phyloP scores from a whole-genome alignment of 2,797 vertebrate species.

The Monodelphis domestica region DNA sequence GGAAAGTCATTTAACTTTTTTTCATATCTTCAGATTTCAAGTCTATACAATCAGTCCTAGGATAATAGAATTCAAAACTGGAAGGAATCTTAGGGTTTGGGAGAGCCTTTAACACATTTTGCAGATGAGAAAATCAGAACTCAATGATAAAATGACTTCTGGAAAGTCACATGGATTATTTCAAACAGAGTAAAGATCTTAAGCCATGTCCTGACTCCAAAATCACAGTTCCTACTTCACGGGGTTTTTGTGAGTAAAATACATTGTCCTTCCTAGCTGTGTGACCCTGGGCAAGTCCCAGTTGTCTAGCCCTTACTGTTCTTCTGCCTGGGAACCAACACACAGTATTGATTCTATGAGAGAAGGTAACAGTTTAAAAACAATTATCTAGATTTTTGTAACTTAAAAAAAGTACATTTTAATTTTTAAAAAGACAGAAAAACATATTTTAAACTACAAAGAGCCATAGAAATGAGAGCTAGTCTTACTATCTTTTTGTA shows the following conservation, averaged over 20 bases:
- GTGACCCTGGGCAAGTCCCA: too few relatives aligned
- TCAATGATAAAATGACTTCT: background rate
- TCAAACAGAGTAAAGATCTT: background rate
- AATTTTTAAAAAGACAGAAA: background rate
- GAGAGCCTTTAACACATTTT: background rate
- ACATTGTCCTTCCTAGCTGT: too few relatives aligned
- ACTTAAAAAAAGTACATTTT: background rate
- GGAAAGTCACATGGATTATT: background rate
- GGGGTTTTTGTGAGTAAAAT: background rate
- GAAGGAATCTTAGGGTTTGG: background rate
- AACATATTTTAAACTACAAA: background rate
- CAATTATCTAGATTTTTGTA: background rate
- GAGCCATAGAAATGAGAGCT: background rate
- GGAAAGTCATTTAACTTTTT: background rate
- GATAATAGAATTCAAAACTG: background rate
- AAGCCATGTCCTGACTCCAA: background rate
- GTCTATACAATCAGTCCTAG: background rate
- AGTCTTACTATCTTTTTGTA: background rate
- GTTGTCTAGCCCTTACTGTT: too few relatives aligned
- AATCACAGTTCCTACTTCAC: background rate
- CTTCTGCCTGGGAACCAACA: too few relatives aligned
- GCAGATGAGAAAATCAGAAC: background rate
- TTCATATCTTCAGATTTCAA: background rate
- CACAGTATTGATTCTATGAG: too few relatives aligned
- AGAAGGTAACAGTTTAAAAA: too few relatives aligned